Percentiles rank a stretch among this genome's conserved stretches.
Conservation (phyloP, 2,113 vertebrate genomes). For the Cololabis saira region DNA sequence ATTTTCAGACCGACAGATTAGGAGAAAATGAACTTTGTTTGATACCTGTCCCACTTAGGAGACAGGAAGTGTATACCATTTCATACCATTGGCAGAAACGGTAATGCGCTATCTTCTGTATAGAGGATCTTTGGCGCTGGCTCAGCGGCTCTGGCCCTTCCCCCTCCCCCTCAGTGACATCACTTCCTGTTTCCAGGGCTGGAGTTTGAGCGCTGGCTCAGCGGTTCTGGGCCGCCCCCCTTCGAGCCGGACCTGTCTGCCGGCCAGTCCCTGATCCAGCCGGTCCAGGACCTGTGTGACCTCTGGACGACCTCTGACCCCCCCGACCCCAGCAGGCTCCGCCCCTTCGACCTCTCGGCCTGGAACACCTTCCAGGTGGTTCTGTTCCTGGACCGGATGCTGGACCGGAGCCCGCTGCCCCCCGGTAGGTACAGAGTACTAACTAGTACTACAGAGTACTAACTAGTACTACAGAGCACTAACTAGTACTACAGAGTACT, state of each 20-base stretch:
- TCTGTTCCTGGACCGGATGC: constrained; percentile 93
- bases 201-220: constrained; percentile 96
- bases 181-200: constrained; percentile 81
- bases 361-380: constrained; percentile 97
- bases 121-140: no score
- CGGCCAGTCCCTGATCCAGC: constrained; percentile 86
- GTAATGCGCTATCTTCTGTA: no score
- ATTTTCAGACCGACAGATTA: no score
- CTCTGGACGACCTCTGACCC: constrained; percentile 86
- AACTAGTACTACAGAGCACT: no score
- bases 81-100: no score
- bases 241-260: constrained; percentile 93
- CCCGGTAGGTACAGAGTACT: constrained; percentile 75
- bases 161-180: constrained; percentile 13
- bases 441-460: no score
- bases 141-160: no score
- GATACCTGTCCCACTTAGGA: no score
- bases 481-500: no score
- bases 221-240: constrained; percentile 89
- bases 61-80: no score
- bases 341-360: constrained; percentile 86
- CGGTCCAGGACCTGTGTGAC: constrained; percentile 88
- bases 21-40: no score
- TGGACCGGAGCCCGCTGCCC: constrained; percentile 89
- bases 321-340: constrained; percentile 79